Evolutionary conservation across 1,140 invertebrate species (phyloP).

Genomic region (Neodiprion virginianus): DNA sequence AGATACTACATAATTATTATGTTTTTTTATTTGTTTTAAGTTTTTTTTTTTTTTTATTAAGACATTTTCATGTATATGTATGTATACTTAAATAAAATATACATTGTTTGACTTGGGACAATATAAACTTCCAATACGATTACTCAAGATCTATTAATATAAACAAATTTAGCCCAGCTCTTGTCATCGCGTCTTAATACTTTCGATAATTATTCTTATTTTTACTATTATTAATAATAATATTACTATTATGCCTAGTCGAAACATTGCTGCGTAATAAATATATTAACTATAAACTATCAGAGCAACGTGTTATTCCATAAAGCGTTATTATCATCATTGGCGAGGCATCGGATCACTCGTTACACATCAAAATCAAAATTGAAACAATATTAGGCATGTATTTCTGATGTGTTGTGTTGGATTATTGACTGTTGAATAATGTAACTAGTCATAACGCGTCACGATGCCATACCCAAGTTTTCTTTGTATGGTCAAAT

Average conservation of each 20-base stretch:
- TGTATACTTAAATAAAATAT: conserved; percentile 45
- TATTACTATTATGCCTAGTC: conserved; percentile 23
- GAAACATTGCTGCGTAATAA: conserved; percentile 49
- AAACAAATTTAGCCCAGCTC: conserved; percentile 39
- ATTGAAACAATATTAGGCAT: conserved; percentile 13
- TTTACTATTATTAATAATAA: conserved; percentile 24
- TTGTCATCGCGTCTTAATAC: conserved; percentile 45
- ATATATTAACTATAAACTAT: conserved; percentile 47
- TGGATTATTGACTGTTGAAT: conserved; percentile 19
- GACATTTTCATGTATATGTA: conserved; percentile 28
- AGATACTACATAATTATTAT: neutral
- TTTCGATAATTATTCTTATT: conserved; percentile 48
- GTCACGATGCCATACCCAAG: conserved; percentile 91
- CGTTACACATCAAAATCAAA: conserved; percentile 38
- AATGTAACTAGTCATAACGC: conserved; percentile 66
- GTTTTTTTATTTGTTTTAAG: neutral
- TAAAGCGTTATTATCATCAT: conserved; percentile 48
- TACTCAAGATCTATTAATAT: conserved; percentile 34
- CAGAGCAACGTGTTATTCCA: conserved; percentile 43
- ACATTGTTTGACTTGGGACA: conserved; percentile 34
- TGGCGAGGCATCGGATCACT: conserved; percentile 43
- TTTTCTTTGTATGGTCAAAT: conserved; percentile 89
- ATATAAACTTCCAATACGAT: conserved; percentile 32
- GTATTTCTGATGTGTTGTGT: neutral
- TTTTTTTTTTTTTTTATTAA: conserved; percentile 22